Evolutionary conservation across 2,113 vertebrate species (phyloP).

Genomic region (Amazona vittata): DNA sequence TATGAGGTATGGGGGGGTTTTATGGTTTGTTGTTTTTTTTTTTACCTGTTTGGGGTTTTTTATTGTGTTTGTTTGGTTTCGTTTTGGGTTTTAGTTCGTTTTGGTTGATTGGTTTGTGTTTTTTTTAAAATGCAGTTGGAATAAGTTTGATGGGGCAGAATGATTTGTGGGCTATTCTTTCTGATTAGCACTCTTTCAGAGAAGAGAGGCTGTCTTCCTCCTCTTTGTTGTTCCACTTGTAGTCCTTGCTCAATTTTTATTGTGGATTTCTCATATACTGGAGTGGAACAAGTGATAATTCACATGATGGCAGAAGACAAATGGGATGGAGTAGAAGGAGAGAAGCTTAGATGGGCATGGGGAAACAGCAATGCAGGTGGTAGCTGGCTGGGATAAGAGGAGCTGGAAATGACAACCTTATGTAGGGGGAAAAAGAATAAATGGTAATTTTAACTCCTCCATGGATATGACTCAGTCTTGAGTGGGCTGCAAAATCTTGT

Average conservation of each 20-base stretch:
- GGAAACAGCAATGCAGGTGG: neutral
- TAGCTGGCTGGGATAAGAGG: neutral
- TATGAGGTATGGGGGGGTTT: neutral
- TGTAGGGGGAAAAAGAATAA: neutral
- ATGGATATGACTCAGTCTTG: constrained; percentile 17
- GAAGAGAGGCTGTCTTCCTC: neutral
- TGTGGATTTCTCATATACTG: neutral
- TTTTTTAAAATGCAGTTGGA: neutral
- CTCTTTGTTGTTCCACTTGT: neutral
- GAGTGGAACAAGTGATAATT: neutral
- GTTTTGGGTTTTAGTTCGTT: neutral
- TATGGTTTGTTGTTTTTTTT: neutral
- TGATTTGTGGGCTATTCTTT: neutral
- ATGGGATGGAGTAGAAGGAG: neutral
- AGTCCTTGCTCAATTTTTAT: neutral
- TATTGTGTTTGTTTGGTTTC: neutral
- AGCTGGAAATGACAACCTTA: neutral
- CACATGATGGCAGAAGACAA: neutral
- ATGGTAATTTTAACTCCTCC: neutral
- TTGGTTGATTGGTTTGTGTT: neutral
- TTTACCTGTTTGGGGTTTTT: neutral
- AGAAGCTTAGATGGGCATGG: neutral
- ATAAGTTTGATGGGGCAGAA: neutral
- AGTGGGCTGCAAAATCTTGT: neutral
- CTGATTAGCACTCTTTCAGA: neutral